Percentiles rank a stretch among this genome's conserved stretches.
Evolutionary conservation across 2,888 invertebrate genomes (phyloP).

Genomic region (Cephalotes varians): DNA sequence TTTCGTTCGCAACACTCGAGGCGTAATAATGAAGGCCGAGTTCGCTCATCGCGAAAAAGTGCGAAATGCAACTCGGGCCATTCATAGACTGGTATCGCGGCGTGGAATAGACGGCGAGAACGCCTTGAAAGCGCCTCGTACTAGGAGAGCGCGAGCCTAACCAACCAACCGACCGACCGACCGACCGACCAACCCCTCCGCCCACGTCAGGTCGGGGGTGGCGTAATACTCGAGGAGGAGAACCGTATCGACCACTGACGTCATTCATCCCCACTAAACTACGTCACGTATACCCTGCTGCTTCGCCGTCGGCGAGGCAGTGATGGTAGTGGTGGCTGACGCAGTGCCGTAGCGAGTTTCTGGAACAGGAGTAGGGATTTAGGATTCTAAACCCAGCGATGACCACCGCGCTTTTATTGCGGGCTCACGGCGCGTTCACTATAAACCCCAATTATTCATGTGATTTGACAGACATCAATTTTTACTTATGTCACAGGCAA

Average conservation of each 20-base stretch:
- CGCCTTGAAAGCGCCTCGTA: slow-evolving; percentile 61
- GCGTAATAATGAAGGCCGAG: slow-evolving; percentile 72
- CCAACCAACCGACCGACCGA: slow-evolving; percentile 46
- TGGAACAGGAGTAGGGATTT: slow-evolving; percentile 47
- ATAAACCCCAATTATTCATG: slow-evolving; percentile 61
- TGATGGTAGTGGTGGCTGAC: slow-evolving; percentile 60
- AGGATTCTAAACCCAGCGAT: slow-evolving; percentile 26
- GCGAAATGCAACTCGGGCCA: slow-evolving; percentile 71
- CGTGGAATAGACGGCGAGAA: slow-evolving; percentile 69
- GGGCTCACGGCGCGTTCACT: slow-evolving; percentile 20
- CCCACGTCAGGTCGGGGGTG: slow-evolving; percentile 61
- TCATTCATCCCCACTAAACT: slow-evolving; percentile 81
- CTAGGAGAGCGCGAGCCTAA: slow-evolving; percentile 53
- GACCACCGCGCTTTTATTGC: slow-evolving; percentile 54
- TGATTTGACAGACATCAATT: slow-evolving; percentile 58
- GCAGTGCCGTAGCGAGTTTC: slow-evolving; percentile 73
- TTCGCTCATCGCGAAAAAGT: slow-evolving; percentile 67
- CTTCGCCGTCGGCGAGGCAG: slow-evolving; percentile 68
- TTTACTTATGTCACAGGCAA: slow-evolving; percentile 42
- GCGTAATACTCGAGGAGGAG: slow-evolving; percentile 81
- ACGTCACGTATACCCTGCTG: slow-evolving; percentile 80
- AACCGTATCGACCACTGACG: slow-evolving; percentile 84
- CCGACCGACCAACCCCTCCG: slow-evolving; percentile 19
- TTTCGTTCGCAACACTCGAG: slow-evolving; percentile 64
- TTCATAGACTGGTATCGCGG: slow-evolving; percentile 74